Conservation (phyloP, 1,140 invertebrate genomes). For the Tetramorium parvispinum region DNA sequence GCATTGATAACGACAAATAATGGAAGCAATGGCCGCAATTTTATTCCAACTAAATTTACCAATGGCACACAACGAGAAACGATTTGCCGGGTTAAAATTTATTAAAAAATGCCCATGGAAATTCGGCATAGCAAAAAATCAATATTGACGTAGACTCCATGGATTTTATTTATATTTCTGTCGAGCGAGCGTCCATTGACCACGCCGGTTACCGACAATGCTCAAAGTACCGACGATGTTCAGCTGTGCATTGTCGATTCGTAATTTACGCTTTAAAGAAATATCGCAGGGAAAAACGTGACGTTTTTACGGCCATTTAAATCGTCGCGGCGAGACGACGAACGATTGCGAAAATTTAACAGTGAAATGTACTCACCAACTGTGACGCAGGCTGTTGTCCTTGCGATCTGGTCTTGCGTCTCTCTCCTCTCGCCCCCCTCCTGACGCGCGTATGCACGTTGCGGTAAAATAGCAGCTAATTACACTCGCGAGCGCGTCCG, state of each 20-base stretch:
- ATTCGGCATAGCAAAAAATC: background rate
- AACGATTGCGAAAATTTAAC: background rate
- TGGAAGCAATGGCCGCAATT: background rate
- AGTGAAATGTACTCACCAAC: background rate
- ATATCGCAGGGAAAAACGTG: background rate
- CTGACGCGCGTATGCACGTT: background rate
- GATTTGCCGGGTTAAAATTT: background rate
- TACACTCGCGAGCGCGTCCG: background rate
- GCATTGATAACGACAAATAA: slow-evolving; percentile 1
- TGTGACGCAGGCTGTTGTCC: background rate
- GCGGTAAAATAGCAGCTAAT: background rate
- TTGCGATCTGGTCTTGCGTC: background rate
- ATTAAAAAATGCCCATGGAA: background rate
- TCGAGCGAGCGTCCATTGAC: background rate
- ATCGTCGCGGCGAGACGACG: background rate
- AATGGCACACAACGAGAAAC: background rate
- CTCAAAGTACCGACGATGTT: background rate
- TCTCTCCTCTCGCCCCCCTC: background rate
- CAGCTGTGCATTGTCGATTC: background rate
- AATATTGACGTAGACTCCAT: background rate
- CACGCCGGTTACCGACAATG: background rate
- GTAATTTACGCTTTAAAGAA: background rate
- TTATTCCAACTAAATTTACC: slow-evolving; percentile 17
- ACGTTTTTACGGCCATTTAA: background rate
- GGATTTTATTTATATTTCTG: background rate